A percentile compares a stretch with the other conserved stretches of the same genome.
These are phyloP conservation scores for Mustelus asterias DNA, from an alignment of 2,113 vertebrate species.

Conservation along the genomic window DNA sequence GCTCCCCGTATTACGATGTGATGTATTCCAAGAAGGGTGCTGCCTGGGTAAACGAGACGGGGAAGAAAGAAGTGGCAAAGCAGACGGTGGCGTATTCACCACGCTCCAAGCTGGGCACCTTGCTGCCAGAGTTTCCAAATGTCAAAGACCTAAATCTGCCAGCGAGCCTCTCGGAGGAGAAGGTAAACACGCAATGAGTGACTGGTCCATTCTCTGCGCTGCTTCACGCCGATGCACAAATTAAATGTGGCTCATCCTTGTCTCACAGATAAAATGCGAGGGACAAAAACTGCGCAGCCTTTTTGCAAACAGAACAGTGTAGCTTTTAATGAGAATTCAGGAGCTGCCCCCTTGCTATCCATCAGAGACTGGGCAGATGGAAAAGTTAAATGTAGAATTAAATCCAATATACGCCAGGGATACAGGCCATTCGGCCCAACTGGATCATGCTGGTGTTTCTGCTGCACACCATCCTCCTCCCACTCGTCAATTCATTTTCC, in stretches of 20 bases:
- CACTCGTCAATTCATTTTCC: neutral
- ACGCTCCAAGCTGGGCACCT: slow-evolving; percentile 94
- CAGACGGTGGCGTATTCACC: slow-evolving; percentile 99
- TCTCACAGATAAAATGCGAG: neutral
- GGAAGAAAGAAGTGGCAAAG: slow-evolving; percentile 98
- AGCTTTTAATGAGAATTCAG: neutral
- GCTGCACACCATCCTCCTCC: neutral
- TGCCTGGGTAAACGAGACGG: slow-evolving; percentile 96
- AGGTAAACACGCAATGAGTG: slow-evolving; percentile 67
- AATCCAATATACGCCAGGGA: neutral
- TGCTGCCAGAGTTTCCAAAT: slow-evolving; percentile 99
- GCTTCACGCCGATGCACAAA: neutral
- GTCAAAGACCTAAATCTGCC: slow-evolving; percentile 99
- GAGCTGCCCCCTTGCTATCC: neutral
- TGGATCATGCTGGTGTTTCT: neutral
- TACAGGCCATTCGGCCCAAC: no score
- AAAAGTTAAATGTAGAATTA: neutral
- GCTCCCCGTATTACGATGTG: slow-evolving; percentile 95
- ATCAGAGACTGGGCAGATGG: neutral
- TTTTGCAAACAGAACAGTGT: neutral
- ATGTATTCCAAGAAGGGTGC: slow-evolving; percentile 99
- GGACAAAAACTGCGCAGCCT: neutral
- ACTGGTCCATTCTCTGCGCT: neutral
- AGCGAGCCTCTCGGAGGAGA: slow-evolving; percentile 92
- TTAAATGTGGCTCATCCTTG: neutral